phyloP scores from a whole-genome alignment of 2,113 vertebrate species.

The Neoarius graeffei region DNA sequence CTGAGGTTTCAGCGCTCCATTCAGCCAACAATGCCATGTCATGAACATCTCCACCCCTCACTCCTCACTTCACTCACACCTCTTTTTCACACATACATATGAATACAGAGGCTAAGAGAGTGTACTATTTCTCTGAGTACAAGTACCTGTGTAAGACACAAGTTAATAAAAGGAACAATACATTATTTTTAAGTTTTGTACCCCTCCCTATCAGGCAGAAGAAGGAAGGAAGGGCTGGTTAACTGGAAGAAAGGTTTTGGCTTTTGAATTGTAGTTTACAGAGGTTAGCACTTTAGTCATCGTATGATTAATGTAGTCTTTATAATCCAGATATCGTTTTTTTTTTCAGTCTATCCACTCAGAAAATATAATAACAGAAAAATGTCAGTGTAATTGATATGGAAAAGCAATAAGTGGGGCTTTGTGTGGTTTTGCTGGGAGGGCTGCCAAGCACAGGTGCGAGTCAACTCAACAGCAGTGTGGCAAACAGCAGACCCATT shows the following conservation, averaged over 20 bases:
- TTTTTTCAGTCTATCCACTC: neutral
- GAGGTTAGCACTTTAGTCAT: neutral
- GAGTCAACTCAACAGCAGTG: slow-evolving; percentile 63
- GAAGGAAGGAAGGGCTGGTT: neutral
- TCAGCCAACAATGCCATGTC: slow-evolving; percentile 46
- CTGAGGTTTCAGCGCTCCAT: slow-evolving; percentile 46
- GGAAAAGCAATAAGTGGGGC: slow-evolving; percentile 43
- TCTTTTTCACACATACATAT: slow-evolving; percentile 47
- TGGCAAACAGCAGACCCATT: slow-evolving; percentile 71
- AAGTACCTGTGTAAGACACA: neutral
- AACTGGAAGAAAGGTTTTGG: neutral
- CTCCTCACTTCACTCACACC: slow-evolving; percentile 46
- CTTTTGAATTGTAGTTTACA: neutral
- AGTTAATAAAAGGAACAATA: slow-evolving; percentile 12
- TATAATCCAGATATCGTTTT: neutral
- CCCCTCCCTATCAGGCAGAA: neutral
- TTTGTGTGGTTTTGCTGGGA: slow-evolving; percentile 42
- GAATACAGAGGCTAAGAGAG: slow-evolving; percentile 36
- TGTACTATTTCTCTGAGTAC: neutral
- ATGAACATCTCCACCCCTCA: slow-evolving; percentile 33
- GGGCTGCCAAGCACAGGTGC: slow-evolving; percentile 74
- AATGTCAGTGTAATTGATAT: slow-evolving; percentile 55
- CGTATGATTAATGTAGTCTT: neutral
- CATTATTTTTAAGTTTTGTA: neutral
- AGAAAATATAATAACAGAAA: slow-evolving; percentile 26